These are phyloP conservation scores for Carcinoscorpius rotundicauda DNA, from an alignment of 1,140 invertebrate species.

Conservation along the genomic window DNA sequence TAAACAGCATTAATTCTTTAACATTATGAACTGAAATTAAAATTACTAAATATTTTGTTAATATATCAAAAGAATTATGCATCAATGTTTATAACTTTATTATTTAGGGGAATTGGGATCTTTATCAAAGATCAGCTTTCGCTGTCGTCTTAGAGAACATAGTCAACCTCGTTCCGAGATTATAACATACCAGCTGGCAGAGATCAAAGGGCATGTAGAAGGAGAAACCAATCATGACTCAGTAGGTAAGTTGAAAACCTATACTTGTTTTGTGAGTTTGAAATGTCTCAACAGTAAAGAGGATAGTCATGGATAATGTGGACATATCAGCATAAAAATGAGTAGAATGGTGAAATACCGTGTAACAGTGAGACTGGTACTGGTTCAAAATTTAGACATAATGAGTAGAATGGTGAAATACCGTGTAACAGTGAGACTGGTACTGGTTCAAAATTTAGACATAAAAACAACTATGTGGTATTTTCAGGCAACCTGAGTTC, in stretches of 20 bases:
- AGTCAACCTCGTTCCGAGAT: conserved; percentile 21
- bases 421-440: too few relatives aligned
- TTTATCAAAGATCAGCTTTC: conserved; percentile 13
- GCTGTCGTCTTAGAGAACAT: conserved; percentile 19
- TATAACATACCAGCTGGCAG: conserved; percentile 46
- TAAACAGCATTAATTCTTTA: neutral
- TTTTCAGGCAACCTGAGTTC: too few relatives aligned
- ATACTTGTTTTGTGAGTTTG: neutral
- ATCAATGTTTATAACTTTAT: neutral
- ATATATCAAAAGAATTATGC: neutral
- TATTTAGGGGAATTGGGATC: conserved; percentile 1
- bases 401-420: too few relatives aligned
- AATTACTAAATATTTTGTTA: neutral
- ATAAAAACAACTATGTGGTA: too few relatives aligned
- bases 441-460: too few relatives aligned
- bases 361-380: too few relatives aligned
- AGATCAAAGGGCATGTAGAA: conserved; percentile 38
- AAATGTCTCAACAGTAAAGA: too few relatives aligned
- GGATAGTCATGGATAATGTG: too few relatives aligned
- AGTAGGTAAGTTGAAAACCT: neutral
- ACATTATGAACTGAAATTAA: neutral
- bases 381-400: too few relatives aligned
- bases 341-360: too few relatives aligned
- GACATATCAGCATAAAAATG: too few relatives aligned
- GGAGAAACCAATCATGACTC: neutral